Base-by-base conservation (phyloP, 2,797 vertebrate species). In the Pampus argenteus region DNA sequence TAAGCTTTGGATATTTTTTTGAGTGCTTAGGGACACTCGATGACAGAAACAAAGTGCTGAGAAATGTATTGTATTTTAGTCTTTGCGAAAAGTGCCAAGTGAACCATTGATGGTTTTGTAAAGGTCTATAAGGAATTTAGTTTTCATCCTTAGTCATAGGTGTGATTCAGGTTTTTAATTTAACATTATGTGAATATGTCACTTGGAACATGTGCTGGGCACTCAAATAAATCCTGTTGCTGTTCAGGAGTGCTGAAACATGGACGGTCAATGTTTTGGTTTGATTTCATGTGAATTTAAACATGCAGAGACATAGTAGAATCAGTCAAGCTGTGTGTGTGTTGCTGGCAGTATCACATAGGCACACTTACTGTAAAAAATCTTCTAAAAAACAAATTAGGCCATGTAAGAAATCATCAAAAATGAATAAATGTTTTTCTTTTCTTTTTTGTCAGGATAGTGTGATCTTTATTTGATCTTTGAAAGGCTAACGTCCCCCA, bases 1-100 rank as follows among this genome's bases (percentile, higher is more conserved):
- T 7, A 49, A 11, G 66, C 47, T 54, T 49, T 58, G 42, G 36
- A 25, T 71, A 48, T 82, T 72, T 82, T 74, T 40, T 55, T 62
- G 18, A n/a, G 9, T 55, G 34, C 25, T 38, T 22, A 9, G 4
- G 17, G 40, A 73, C 63, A 77, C 51, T 62, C 0, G 18, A 17
- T 38, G 10, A 52, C 6, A n/a, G 36, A 71, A 23, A 68, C 9
- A 1, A 23, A 2, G 9, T 28, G 8, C 23, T 25, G 29, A 29
- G 22, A 38, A 57, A 62, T 54, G 3, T 9, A 10, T 47, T 36
- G 0, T 36, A 17, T 31, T 62, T 13, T 38, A 4, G 5, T 42
- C 17, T 50, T 31, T 18, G 20, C 11, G 11, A 63, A 64, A 59
- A 58, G 6, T 5, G 20, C 0, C 1, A 22, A 31, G 2, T 22